Percentiles rank a stretch among this genome's conserved stretches.
Evolutionary conservation across 2,888 invertebrate species (phyloP).

Genomic region (Limenitis camilla): DNA sequence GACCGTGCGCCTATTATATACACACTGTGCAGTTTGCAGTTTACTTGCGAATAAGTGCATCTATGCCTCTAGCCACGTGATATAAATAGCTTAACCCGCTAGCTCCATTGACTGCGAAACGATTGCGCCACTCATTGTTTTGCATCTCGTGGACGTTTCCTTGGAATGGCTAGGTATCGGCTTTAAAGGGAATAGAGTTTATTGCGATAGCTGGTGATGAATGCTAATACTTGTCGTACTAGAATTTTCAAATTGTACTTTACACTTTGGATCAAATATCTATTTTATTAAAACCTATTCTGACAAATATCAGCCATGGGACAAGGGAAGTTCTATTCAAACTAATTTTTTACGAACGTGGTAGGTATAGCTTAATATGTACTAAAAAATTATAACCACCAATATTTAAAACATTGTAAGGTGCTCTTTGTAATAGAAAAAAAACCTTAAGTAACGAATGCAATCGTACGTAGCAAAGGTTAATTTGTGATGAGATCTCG

Average conservation of each 20-base stretch:
- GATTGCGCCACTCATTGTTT: conserved; percentile 18
- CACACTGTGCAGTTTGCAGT: conserved; percentile 32
- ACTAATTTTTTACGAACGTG: too few species aligned
- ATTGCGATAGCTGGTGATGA: too few species aligned
- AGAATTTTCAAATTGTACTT: too few species aligned
- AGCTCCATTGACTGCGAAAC: conserved; percentile 20
- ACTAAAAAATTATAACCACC: too few species aligned
- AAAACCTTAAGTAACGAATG: neutral
- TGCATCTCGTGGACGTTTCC: conserved; percentile 8
- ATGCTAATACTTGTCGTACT: too few species aligned
- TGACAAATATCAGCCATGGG: too few species aligned
- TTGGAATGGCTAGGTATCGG: neutral
- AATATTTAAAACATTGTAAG: too few species aligned
- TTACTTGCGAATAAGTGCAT: conserved; percentile 69
- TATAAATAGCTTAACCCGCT: conserved; percentile 26
- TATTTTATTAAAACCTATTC: too few species aligned
- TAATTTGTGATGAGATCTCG: conserved; percentile 3
- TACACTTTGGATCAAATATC: too few species aligned
- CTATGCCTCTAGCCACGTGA: conserved; percentile 26
- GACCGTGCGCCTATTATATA: conserved; percentile 65
- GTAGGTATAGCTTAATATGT: too few species aligned
- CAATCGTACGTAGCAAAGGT: neutral
- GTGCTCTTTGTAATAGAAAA: too few species aligned
- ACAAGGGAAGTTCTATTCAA: too few species aligned
- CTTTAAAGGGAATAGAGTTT: neutral